Evolutionary conservation across 1,140 invertebrate genomes (phyloP).

Genomic region (Psilanteris sp.): DNA sequence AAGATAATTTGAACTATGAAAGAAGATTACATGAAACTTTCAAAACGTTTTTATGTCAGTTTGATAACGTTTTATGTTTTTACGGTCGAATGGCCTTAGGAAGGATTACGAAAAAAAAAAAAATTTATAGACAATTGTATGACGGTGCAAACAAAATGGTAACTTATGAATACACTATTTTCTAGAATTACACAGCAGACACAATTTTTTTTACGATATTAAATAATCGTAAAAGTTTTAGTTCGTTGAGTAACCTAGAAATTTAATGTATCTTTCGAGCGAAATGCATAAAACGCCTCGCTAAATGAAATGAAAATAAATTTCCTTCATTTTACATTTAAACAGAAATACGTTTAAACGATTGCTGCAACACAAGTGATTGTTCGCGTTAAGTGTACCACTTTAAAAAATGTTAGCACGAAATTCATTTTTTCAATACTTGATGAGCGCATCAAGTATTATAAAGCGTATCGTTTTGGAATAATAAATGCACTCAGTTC

Average conservation of each 20-base stretch:
- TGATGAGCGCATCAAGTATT: too few species aligned
- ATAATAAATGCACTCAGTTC: too few species aligned
- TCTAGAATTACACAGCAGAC: constrained; percentile 6
- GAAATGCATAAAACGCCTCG: too few species aligned
- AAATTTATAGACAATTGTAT: constrained; percentile 29
- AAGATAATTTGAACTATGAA: constrained; percentile 1
- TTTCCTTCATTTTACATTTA: too few species aligned
- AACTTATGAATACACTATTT: constrained; percentile 17
- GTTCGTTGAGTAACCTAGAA: neutral
- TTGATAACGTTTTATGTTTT: constrained; percentile 36
- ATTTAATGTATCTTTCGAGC: too few species aligned
- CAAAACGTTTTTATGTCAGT: constrained; percentile 17
- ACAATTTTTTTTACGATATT: constrained; percentile 8
- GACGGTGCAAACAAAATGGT: constrained; percentile 29
- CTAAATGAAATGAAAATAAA: too few species aligned
- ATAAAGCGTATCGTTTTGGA: too few species aligned
- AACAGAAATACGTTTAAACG: too few species aligned
- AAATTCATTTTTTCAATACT: too few species aligned
- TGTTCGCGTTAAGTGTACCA: too few species aligned
- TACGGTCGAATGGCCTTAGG: constrained; percentile 19
- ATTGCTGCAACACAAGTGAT: too few species aligned
- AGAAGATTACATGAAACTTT: constrained; percentile 9
- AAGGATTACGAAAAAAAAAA: constrained; percentile 20
- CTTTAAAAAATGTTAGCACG: too few species aligned
- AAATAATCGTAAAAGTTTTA: constrained; percentile 12